Percentiles rank a stretch among this genome's conserved stretches.
Conservation (phyloP, 2,888 invertebrate species). For the Morinoia aosen region DNA sequence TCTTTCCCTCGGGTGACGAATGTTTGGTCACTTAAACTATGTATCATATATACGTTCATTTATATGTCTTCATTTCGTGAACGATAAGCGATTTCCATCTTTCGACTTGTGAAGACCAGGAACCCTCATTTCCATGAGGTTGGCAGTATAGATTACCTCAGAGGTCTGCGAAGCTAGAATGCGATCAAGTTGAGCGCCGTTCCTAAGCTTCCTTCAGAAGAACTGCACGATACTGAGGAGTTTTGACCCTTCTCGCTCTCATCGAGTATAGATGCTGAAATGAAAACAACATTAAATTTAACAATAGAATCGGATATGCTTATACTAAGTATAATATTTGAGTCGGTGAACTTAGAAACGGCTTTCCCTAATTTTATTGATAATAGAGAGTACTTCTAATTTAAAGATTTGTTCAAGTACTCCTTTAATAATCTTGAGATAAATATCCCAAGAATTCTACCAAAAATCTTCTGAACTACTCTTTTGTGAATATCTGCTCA, state of each 20-base stretch:
- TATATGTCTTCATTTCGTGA: background rate
- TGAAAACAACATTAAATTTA: background rate
- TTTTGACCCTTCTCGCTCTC: background rate
- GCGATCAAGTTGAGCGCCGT: background rate
- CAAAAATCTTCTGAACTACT: background rate
- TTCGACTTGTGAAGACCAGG: background rate
- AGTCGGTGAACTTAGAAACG: background rate
- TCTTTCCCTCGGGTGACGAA: no score
- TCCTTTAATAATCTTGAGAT: no score
- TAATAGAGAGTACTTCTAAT: no score
- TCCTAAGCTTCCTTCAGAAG: background rate
- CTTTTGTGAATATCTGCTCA: background rate
- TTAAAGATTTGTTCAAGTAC: no score
- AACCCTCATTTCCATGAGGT: background rate
- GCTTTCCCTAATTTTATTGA: no score
- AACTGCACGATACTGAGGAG: background rate
- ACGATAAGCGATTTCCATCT: background rate
- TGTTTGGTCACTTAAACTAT: background rate
- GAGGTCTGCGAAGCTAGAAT: background rate
- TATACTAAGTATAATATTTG: background rate
- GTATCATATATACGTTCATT: background rate
- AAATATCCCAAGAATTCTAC: no score
- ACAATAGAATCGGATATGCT: background rate
- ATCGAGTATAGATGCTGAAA: no score
- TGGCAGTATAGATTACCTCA: background rate